A percentile compares a stretch with the other conserved stretches of the same genome.
Evolutionary conservation across 2,797 vertebrate species (phyloP).

Genomic region (Dendrocincla fuliginosa): DNA sequence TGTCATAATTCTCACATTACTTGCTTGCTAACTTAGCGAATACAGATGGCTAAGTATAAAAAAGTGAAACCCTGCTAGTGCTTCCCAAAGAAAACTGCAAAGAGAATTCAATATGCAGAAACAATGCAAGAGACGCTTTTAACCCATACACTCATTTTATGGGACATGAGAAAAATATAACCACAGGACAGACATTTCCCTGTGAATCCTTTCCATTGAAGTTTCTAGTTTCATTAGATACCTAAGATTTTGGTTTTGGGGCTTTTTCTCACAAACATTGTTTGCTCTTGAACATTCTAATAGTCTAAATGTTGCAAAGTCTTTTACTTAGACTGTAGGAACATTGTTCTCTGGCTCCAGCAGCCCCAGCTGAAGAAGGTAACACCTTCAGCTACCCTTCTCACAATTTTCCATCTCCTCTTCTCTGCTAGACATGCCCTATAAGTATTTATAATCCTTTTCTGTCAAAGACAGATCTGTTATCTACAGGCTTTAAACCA

Average conservation of each 20-base stretch:
- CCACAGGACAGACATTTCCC: background rate
- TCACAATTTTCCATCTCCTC: background rate
- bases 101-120: background rate
- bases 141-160: background rate
- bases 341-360: background rate
- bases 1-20: constrained; percentile 50
- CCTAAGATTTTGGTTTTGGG: background rate
- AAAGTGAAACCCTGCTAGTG: constrained; percentile 24
- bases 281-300: background rate
- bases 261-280: background rate
- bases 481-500: background rate
- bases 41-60: constrained; percentile 48
- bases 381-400: background rate
- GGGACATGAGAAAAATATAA: background rate
- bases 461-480: background rate
- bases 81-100: constrained; percentile 15
- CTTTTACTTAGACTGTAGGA: background rate
- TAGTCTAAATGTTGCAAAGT: background rate
- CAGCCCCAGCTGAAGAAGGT: background rate
- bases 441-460: background rate
- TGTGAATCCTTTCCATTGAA: background rate
- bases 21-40: constrained; percentile 27
- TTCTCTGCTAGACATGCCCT: background rate
- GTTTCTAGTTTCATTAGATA: background rate
- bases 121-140: background rate